Conservation (phyloP, 2,888 invertebrate species). For the Ormyrus pomaceus region DNA sequence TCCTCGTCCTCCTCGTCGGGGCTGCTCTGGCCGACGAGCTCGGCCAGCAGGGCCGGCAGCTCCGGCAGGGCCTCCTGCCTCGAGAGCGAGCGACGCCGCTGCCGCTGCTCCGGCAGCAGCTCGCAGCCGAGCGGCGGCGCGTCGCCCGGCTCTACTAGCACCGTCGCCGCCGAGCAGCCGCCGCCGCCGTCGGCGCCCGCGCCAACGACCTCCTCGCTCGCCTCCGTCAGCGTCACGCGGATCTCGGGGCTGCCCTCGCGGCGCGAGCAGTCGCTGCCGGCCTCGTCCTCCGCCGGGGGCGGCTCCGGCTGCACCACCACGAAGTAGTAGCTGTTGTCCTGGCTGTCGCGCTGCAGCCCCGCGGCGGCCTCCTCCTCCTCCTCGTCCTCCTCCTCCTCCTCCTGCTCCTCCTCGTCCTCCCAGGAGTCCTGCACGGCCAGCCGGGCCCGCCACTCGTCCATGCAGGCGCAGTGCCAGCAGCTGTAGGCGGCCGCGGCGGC, state of each 20-base stretch:
- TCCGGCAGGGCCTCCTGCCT: constrained; percentile 86
- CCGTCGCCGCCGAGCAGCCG: constrained; percentile 70
- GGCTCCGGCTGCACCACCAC: constrained; percentile 40
- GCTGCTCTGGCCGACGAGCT: constrained; percentile 20
- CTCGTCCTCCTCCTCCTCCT: constrained; percentile 51
- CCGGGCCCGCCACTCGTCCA: constrained; percentile 84
- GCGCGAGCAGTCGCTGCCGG: constrained; percentile 60
- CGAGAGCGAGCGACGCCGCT: constrained; percentile 81
- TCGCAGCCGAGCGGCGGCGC: constrained; percentile 21
- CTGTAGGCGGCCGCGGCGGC: constrained; percentile 76
- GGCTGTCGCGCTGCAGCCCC: constrained; percentile 68
- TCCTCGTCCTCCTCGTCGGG: constrained; percentile 58
- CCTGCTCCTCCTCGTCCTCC: constrained; percentile 56
- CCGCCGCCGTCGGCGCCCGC: constrained; percentile 69
- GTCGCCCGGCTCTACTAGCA: neutral
- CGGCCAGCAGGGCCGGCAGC: constrained; percentile 59
- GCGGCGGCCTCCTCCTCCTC: constrained; percentile 47
- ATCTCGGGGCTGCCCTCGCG: constrained; percentile 70
- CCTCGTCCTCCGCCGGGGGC: constrained; percentile 41
- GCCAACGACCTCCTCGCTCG: constrained; percentile 25
- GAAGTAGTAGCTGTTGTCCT: constrained; percentile 45
- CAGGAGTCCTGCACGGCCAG: constrained; percentile 60
- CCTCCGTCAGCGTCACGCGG: constrained; percentile 64
- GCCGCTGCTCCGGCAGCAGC: constrained; percentile 70
- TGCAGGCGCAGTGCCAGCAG: constrained; percentile 87